Evolutionary conservation across 2,797 vertebrate genomes (phyloP).

Genomic region (Austrolebias charrua): DNA sequence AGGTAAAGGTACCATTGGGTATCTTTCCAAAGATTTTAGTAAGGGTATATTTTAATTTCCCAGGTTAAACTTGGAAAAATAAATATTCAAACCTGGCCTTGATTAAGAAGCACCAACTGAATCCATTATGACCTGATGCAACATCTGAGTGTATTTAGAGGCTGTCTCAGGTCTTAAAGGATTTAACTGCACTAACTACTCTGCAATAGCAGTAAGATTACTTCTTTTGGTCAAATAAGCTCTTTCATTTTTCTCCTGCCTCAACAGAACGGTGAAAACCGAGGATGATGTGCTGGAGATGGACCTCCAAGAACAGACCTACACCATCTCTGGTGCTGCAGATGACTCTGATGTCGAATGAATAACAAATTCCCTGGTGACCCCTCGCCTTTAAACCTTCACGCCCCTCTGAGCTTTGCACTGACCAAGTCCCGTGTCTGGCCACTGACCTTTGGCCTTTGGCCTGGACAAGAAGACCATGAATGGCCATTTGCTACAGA

Average conservation of each 20-base stretch:
- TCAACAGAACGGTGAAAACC: slow-evolving; percentile 76
- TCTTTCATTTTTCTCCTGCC: slow-evolving; percentile 1
- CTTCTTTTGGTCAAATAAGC: background rate
- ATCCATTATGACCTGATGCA: slow-evolving; percentile 4
- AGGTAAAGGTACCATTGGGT: slow-evolving; percentile 73
- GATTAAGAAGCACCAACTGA: background rate
- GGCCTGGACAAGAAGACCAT: slow-evolving; percentile 63
- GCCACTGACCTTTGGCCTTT: slow-evolving; percentile 67
- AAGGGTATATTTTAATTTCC: background rate
- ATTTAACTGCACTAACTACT: background rate
- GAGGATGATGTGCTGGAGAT: slow-evolving; percentile 75
- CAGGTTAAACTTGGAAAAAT: slow-evolving; percentile 4
- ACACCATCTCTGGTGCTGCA: slow-evolving; percentile 77
- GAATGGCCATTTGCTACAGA: slow-evolving; percentile 51
- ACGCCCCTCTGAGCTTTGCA: slow-evolving; percentile 61
- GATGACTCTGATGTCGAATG: slow-evolving; percentile 72
- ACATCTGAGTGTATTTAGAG: background rate
- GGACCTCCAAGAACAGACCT: slow-evolving; percentile 75
- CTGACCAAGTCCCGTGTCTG: slow-evolving; percentile 71
- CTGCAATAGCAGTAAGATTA: background rate
- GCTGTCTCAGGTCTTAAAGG: background rate
- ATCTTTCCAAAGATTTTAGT: slow-evolving; percentile 29
- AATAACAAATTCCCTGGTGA: slow-evolving; percentile 53
- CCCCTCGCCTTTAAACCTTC: slow-evolving; percentile 51
- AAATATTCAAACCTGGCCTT: background rate